phyloP scores from a whole-genome alignment of 2,797 vertebrate species.

The Spinus olivaceus region DNA sequence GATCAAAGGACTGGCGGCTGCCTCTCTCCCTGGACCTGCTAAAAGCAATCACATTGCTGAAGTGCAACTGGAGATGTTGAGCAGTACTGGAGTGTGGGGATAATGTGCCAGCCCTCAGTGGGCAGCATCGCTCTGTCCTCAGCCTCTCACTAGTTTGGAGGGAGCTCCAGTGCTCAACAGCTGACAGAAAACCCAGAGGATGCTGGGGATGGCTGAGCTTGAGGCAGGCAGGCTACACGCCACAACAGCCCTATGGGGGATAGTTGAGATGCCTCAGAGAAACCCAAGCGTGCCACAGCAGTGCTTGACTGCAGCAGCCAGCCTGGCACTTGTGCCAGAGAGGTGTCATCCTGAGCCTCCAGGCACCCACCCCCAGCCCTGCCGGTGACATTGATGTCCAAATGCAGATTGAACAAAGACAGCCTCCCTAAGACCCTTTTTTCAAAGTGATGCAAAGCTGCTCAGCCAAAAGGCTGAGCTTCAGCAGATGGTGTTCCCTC shows the following conservation, averaged over 20 bases:
- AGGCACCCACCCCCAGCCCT: not conserved
- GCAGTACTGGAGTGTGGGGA: not conserved
- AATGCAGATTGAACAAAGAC: not conserved
- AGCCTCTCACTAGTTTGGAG: fast-evolving
- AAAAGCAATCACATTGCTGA: not conserved
- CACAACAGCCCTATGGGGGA: not conserved
- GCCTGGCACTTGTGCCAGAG: not conserved
- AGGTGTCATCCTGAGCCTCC: not conserved
- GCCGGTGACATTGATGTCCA: fast-evolving
- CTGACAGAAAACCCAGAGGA: not conserved
- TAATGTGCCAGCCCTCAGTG: fast-evolving
- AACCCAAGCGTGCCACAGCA: not conserved
- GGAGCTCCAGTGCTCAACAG: not conserved
- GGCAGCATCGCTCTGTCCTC: not conserved
- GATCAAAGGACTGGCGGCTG: not conserved
- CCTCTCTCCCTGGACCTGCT: not conserved
- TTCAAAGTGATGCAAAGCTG: not conserved
- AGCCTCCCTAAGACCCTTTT: not conserved
- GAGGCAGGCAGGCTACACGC: not conserved
- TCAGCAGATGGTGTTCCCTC: not conserved
- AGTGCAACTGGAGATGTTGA: not conserved
- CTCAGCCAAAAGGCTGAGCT: not conserved
- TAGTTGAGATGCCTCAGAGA: constrained; percentile 31
- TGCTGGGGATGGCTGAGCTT: fast-evolving
- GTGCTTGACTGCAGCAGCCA: not conserved